phyloP scores from a whole-genome alignment of 2,888 invertebrate genomes.

The Cartodere bifasciata region DNA sequence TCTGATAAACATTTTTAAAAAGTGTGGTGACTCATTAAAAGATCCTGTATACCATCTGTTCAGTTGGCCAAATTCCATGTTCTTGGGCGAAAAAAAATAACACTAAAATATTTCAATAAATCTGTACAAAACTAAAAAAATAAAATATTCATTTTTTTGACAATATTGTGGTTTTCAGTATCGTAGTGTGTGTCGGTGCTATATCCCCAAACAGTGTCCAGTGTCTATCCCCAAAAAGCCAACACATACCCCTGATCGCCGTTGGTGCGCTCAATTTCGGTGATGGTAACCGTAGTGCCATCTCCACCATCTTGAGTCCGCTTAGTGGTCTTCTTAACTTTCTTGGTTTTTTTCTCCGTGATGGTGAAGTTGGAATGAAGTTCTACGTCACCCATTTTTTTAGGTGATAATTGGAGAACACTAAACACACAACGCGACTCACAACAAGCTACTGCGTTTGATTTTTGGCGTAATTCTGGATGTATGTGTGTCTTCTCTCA shows the following conservation, averaged over 20 bases:
- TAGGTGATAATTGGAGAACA: constrained; percentile 9
- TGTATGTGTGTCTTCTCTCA: constrained; percentile 12
- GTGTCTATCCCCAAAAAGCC: constrained; percentile 35
- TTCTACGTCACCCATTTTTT: constrained; percentile 80
- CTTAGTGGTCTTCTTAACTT: constrained; percentile 79
- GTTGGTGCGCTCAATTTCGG: constrained; percentile 59
- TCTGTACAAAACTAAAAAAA: too few species aligned
- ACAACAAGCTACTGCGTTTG: constrained; percentile 8
- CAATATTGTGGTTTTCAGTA: too few species aligned
- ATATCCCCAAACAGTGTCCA: constrained; percentile 4
- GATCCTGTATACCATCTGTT: too few species aligned
- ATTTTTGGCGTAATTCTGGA: constrained; percentile 9
- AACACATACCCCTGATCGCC: constrained; percentile 72
- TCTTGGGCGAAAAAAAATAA: too few species aligned
- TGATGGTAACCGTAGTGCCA: constrained; percentile 65
- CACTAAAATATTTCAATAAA: too few species aligned
- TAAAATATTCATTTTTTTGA: too few species aligned
- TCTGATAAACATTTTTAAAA: too few species aligned
- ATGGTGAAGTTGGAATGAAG: constrained; percentile 75
- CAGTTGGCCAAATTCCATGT: too few species aligned
- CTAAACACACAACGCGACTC: too few species aligned
- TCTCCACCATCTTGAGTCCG: constrained; percentile 59
- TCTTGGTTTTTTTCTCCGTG: constrained; percentile 76
- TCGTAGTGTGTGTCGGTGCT: constrained; percentile 2
- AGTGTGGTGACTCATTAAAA: too few species aligned